A percentile compares a stretch with the other conserved stretches of the same genome.
phyloP scores from a whole-genome alignment of 1,140 invertebrate species.

The Tyrophagus putrescentiae region DNA sequence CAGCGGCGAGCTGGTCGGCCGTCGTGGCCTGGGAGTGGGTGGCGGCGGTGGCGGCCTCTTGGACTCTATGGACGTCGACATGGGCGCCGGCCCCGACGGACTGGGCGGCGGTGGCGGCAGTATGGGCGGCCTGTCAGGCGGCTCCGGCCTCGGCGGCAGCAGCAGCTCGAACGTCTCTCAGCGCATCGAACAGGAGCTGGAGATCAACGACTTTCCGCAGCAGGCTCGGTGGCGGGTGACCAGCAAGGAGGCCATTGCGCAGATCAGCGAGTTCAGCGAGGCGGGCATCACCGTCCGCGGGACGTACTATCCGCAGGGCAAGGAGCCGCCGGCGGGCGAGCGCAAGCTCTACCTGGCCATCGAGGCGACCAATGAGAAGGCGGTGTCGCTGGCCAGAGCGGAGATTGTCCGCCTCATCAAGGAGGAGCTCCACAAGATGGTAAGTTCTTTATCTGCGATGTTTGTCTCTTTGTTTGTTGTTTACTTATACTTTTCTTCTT shows the following conservation, averaged over 20 bases:
- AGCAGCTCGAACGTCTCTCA: slow-evolving; percentile 32
- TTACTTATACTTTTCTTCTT: no score
- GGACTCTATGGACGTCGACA: slow-evolving; percentile 36
- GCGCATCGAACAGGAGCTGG: slow-evolving; percentile 96
- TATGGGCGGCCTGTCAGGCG: no score
- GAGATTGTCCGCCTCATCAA: slow-evolving; percentile 96
- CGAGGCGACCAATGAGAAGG: slow-evolving; percentile 89
- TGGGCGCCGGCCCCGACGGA: slow-evolving; percentile 41
- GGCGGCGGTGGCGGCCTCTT: slow-evolving; percentile 48
- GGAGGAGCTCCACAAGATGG: slow-evolving; percentile 82
- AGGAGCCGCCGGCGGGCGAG: slow-evolving; percentile 53
- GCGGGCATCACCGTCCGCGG: slow-evolving; percentile 95
- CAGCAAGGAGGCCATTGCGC: slow-evolving; percentile 90
- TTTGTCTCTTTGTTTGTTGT: no score
- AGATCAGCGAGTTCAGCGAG: slow-evolving; percentile 97
- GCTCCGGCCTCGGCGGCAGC: no score
- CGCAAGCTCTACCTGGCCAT: slow-evolving; percentile 95
- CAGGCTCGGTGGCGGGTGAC: slow-evolving; percentile 96
- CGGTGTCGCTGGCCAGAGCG: slow-evolving; percentile 91
- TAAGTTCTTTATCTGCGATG: no score
- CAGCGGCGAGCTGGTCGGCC: slow-evolving; percentile 31
- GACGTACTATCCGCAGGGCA: slow-evolving; percentile 84
- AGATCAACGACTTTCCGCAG: slow-evolving; percentile 99
- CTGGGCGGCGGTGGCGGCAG: no score
- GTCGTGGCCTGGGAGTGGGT: no score